Evolutionary conservation across 2,888 invertebrate genomes (phyloP), one percentile per base, ranked within the genome.

Genomic region (Brachyopa scutellaris): DNA sequence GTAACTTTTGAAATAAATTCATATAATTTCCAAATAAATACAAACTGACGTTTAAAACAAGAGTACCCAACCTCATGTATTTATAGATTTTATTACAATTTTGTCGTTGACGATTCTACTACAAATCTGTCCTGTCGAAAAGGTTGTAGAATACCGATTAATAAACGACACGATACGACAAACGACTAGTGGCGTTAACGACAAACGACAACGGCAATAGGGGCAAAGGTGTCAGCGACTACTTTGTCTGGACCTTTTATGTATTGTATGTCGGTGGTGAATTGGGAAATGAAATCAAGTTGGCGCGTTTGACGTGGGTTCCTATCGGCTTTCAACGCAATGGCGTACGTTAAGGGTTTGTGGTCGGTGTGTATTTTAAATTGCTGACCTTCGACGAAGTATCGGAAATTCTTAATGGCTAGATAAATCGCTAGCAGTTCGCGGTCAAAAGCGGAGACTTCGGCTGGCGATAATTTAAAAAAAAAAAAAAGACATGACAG

Each of bases 371-470:
- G 86, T 0, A 90, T 85, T 0, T 62, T 84, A 42, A 88, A 86
- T 45, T 87, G 13, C 29, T 87, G 80, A 0, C 87, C 89, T 84
- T 91, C 91, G 0, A 91, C 45, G 85, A 88, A 86, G 26, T 88
- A 85, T 5, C 87, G 83, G 80, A 90, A 90, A 69, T 88, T 84
- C 51, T 47, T 31, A 1, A 90, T 84, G 0, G 87, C 87, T 45
- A 85, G 77, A 59, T 89, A 90, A n/a, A 55, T 55, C 7, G 21
- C 53, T 19, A 53, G n/a, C 1, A 62, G 17, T 15, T 45, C 33
- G 2, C 89, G 40, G 62, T n/a, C 89, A 73, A 90, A 90, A 19
- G 87, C 87, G n/a, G 88, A 87, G 49, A 29, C 49, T 73, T 91
- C 87, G 0, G 88, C 67, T 3, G 9, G 2, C 2, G 40, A 59